These are phyloP conservation scores for Augochlora pura DNA, from an alignment of 1,140 invertebrate genomes.

Conservation along the genomic window DNA sequence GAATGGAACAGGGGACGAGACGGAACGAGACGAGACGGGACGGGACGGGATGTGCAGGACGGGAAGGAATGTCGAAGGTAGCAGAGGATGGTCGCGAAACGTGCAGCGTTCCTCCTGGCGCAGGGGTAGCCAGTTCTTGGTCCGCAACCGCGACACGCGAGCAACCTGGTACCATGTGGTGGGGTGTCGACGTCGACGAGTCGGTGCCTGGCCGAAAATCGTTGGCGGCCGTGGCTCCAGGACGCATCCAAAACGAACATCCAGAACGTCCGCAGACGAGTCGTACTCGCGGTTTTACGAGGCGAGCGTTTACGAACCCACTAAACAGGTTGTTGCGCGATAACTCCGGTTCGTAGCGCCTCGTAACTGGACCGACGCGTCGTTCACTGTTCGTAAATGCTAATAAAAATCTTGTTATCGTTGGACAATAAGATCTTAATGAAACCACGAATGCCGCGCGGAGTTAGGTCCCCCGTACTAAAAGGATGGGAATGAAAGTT, in stretches of 20 bases:
- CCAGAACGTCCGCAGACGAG: slow-evolving; percentile 5
- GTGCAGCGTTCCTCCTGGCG: slow-evolving; percentile 57
- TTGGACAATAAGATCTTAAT: background rate
- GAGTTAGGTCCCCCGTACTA: too few relatives aligned
- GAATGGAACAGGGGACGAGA: slow-evolving; percentile 73
- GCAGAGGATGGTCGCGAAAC: slow-evolving; percentile 68
- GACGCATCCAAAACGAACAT: background rate
- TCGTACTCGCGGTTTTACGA: slow-evolving; percentile 50
- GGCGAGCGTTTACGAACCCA: slow-evolving; percentile 44
- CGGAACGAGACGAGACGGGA: slow-evolving; percentile 1
- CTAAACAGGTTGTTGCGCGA: slow-evolving; percentile 44
- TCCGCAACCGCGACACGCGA: slow-evolving; percentile 67
- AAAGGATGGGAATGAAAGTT: too few relatives aligned
- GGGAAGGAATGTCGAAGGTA: slow-evolving; percentile 68
- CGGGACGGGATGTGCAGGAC: slow-evolving; percentile 53
- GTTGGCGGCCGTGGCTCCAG: slow-evolving; percentile 22
- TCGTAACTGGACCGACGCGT: slow-evolving; percentile 12
- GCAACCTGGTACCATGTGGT: slow-evolving; percentile 58
- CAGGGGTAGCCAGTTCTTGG: slow-evolving; percentile 51
- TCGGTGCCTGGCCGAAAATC: slow-evolving; percentile 48
- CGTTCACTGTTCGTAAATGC: background rate
- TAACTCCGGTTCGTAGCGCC: slow-evolving; percentile 12
- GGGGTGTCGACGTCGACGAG: slow-evolving; percentile 32
- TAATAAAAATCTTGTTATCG: background rate
- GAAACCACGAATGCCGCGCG: background rate